phyloP scores from a whole-genome alignment of 2,113 vertebrate genomes.

The Oreochromis niloticus region DNA sequence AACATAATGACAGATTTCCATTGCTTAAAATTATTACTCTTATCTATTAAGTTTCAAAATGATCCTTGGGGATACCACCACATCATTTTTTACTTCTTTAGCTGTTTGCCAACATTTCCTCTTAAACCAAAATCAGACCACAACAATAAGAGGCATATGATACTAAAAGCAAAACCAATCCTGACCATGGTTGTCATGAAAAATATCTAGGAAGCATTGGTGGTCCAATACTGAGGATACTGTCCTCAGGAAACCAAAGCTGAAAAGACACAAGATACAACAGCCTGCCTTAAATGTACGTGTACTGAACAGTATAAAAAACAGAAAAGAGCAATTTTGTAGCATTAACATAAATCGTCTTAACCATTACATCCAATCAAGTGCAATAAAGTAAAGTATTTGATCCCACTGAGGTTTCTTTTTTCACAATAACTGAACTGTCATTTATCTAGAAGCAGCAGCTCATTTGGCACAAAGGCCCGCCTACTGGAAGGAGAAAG shows the following conservation, averaged over 20 bases:
- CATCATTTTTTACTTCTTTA: background rate
- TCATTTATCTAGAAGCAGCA: background rate
- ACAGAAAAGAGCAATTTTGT: background rate
- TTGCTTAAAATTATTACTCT: background rate
- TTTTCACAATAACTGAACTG: background rate
- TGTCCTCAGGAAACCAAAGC: background rate
- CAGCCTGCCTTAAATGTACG: background rate
- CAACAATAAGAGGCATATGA: background rate
- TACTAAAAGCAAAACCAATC: conserved; percentile 1
- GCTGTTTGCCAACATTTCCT: background rate
- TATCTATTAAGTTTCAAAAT: background rate
- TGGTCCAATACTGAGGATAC: background rate
- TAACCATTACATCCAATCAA: background rate
- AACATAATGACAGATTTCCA: background rate
- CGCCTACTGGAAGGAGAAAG: background rate
- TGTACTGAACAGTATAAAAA: background rate
- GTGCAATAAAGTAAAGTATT: background rate
- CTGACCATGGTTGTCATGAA: background rate
- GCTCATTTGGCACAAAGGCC: background rate
- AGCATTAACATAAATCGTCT: background rate
- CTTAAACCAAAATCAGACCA: background rate
- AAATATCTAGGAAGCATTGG: background rate
- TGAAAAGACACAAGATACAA: background rate
- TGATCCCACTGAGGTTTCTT: background rate
- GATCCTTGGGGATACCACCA: background rate